Evolutionary conservation across 2,113 vertebrate species (phyloP).

Genomic region (Oplegnathus fasciatus): DNA sequence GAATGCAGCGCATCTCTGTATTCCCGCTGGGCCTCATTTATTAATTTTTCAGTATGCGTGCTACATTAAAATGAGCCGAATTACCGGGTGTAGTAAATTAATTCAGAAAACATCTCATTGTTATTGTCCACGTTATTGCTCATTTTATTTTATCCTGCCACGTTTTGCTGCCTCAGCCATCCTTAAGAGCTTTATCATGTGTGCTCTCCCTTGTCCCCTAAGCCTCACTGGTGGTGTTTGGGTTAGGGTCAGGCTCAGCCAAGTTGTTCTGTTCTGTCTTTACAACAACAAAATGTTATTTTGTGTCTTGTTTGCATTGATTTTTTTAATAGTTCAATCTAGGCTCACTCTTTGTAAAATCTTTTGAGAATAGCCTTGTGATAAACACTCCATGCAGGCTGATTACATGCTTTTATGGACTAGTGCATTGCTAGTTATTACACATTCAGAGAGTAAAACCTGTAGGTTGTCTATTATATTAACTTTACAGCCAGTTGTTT

Average conservation of each 20-base stretch:
- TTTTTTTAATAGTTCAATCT: neutral
- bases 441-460: neutral
- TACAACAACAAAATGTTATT: neutral
- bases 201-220: neutral
- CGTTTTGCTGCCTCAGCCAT: constrained; percentile 9
- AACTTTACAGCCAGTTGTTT: neutral
- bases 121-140: constrained; percentile 40
- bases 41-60: constrained; percentile 54
- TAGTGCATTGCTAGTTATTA: too few relatives aligned
- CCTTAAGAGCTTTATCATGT: neutral
- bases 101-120: constrained; percentile 47
- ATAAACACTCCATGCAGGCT: too few relatives aligned
- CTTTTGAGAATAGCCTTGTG: too few relatives aligned
- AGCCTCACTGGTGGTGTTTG: neutral
- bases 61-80: constrained; percentile 54
- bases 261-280: neutral
- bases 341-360: too few relatives aligned
- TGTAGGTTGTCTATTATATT: neutral
- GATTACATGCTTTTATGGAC: neutral
- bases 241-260: neutral
- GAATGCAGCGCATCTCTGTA: constrained; percentile 20
- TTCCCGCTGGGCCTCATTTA: constrained; percentile 60
- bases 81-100: constrained; percentile 38
- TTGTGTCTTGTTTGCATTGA: neutral
- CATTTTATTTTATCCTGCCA: constrained; percentile 4